Base-by-base conservation (phyloP, 2,888 invertebrate species). In the Sinotaia quadrata region DNA sequence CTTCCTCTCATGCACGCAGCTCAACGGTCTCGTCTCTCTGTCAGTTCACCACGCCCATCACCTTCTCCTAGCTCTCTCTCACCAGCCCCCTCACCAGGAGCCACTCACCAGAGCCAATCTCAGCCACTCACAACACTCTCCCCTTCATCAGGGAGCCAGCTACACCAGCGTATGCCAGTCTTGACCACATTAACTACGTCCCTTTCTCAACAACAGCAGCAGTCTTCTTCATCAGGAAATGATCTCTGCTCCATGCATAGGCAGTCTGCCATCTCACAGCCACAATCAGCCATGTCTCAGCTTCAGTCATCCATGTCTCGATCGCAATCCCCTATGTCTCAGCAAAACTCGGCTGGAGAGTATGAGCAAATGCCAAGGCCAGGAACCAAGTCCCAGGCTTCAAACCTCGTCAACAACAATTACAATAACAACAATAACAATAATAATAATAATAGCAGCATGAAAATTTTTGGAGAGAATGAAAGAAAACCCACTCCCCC, bases 21-120 rank as follows among this genome's bases (percentile, higher is more conserved):
- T 47, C 58, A 67, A 33, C 58, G 58, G 7, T 57, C 69, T 49
- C 63, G 56, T 10, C 36, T 58, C 21, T 51, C 65, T 24, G 33
- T 68, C 57, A 73, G 68, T 37, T 72, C 72, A 5, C 70, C 76
- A n/a, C 67, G 61, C 49, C 67, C 69, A 27, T 58, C 63, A n/a
- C 67, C 71, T 18, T 57, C 72, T 24, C 56, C 75, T 21, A 57
- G 56, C 47, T 24, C 47, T n/a, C 49, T 67, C 63, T 44, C 74
- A 12, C 67, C 59, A 44, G 56, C 44, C 69, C 68, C 68, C 34
- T 66, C 75, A 37, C 72, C 70, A 21, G 69, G 68, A 24, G 61
- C 70, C 58, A 56, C 41, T 60, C 59, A 71, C 68, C 67, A 67
- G 56, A 56, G 62, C 69, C 27, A 69, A 41, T 41, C 66, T 47